Percentiles rank a stretch among this genome's conserved stretches.
Conservation (phyloP, 2,797 vertebrate species). For the Forpus xanthops region DNA sequence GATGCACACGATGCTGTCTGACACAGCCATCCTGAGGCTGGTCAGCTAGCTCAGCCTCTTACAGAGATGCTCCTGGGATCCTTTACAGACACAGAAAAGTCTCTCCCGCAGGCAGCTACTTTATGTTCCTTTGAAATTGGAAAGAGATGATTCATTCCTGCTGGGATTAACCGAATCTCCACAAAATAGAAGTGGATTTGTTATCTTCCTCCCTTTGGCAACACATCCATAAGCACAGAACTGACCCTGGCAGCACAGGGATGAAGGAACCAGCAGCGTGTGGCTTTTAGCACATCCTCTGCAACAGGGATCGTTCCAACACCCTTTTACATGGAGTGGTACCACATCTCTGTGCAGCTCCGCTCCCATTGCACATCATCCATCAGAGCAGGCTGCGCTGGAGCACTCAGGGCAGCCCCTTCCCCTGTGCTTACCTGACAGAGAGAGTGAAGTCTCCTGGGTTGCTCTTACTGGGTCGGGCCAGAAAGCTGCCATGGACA, state of each 20-base stretch:
- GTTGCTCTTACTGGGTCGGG: conserved; percentile 91
- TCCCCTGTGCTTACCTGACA: conserved; percentile 77
- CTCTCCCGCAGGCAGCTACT: not conserved
- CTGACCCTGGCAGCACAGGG: not conserved
- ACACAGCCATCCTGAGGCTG: not conserved
- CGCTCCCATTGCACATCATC: no score
- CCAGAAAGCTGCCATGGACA: conserved; percentile 89
- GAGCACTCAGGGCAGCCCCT: not conserved
- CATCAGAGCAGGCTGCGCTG: not conserved
- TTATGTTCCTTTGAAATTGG: not conserved
- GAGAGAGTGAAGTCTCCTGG: conserved; percentile 90
- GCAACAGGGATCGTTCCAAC: not conserved
- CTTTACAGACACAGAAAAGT: not conserved
- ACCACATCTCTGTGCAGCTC: not conserved
- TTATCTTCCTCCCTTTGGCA: not conserved
- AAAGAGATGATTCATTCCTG: not conserved
- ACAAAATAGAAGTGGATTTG: not conserved
- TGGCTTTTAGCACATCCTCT: not conserved
- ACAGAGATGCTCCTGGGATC: not conserved
- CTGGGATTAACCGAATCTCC: not conserved
- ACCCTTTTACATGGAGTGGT: not conserved
- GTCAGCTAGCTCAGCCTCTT: not conserved
- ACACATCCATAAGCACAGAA: not conserved
- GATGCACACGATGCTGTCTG: rapidly evolving
- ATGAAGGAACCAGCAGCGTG: rapidly evolving